Evolutionary conservation across 2,113 vertebrate species (phyloP), one percentile per base, ranked within the genome.

Genomic region (Scartelaos histophorus): DNA sequence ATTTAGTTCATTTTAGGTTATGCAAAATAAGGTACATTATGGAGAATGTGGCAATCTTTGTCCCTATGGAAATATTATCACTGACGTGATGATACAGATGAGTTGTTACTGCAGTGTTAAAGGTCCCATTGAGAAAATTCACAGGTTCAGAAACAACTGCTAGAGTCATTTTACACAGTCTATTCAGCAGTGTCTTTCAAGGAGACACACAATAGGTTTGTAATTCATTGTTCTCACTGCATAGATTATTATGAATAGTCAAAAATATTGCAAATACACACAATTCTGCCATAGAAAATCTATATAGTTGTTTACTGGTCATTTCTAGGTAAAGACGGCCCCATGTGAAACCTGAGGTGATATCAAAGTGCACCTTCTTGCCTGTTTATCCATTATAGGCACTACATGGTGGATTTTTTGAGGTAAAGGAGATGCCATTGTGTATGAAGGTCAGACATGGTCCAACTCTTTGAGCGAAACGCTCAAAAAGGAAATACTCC

Each of bases 91-190:
- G 51, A 46, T 61, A 67, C 46, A 74, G 66, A 71, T 51, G 4
- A 79, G 60, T 70, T 16, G 49, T 57, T 72, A 38, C 62, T 67
- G 51, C 13, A 54, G 46, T 60, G 46, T 58, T 82, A 69, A 76
- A 35, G 51, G 49, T 57, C 43, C 46, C 25, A 0, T 16, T 60
- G 46, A 69, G 58, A 75, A 49, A 67, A 61, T 35, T 46, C 66
- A 62, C 53, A 58, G 61, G 56, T 25, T 71, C 49, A 61, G 53
- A 46, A 65, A 75, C 67, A 76, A 68, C 25, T 66, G 66, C n/a
- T 72, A 60, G 21, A 13, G 34, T 29, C 0, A 25, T 65, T 75
- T 75, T 67, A 67, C 58, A n/a, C 67, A 17, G 58, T 65, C 49
- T 49, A 67, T 65, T 25, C 62, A 73, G 35, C 47, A n/a, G 19